Evolutionary conservation across 2,113 vertebrate genomes (phyloP).

Genomic region (Hippocampus abdominalis): DNA sequence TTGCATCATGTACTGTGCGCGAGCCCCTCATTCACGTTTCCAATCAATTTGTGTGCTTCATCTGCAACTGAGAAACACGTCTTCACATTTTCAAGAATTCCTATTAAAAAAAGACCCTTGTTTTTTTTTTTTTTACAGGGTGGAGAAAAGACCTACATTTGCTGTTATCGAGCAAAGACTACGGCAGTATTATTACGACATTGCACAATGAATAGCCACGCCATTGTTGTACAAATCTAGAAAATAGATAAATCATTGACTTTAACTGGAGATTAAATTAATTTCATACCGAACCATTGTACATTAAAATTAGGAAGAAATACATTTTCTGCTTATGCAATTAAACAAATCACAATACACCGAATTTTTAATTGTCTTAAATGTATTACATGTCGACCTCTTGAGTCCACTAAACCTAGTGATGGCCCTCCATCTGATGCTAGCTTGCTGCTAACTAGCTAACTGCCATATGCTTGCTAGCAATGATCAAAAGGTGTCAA

Average conservation of each 20-base stretch:
- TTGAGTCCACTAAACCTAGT: not conserved
- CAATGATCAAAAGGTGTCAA: not conserved
- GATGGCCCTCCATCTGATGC: not conserved
- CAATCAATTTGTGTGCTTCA: not conserved
- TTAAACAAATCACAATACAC: not conserved
- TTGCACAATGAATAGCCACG: slow-evolving; percentile 76
- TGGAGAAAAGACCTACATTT: slow-evolving; percentile 81
- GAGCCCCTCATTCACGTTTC: not conserved
- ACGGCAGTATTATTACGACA: slow-evolving; percentile 91
- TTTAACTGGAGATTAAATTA: not conserved
- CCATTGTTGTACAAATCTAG: not conserved
- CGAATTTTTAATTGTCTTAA: no score
- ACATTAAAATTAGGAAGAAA: not conserved
- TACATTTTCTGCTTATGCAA: slow-evolving; percentile 4
- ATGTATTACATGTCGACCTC: no score
- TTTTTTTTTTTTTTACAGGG: slow-evolving; percentile 66
- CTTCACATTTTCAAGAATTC: not conserved
- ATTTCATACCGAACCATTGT: not conserved
- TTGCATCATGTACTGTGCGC: not conserved
- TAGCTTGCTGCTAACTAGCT: not conserved
- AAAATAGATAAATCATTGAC: not conserved
- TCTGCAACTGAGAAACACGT: not conserved
- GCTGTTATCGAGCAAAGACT: slow-evolving; percentile 79
- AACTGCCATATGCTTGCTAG: not conserved
- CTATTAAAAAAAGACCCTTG: not conserved